A percentile compares a stretch with the other conserved stretches of the same genome.
Conservation (phyloP, 2,113 vertebrate genomes). For the Odontesthes bonariensis region DNA sequence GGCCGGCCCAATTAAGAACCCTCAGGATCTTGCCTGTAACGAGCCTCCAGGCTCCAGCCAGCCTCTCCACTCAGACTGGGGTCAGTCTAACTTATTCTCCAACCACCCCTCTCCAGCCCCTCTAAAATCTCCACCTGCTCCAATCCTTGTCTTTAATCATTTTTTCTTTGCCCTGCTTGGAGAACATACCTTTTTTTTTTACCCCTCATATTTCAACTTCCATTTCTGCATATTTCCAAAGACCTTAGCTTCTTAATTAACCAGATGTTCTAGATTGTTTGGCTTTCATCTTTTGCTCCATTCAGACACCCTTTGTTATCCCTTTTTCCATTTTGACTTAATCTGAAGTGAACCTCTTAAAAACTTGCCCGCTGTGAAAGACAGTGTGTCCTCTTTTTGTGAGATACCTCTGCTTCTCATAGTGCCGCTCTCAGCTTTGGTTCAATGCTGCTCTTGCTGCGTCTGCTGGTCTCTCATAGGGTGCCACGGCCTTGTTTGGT, state of each 20-base stretch:
- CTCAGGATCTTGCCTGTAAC: constrained; percentile 91
- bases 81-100: constrained; percentile 52
- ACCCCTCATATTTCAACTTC: not conserved
- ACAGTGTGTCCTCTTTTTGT: constrained; percentile 26
- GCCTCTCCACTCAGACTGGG: constrained; percentile 58
- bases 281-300: not conserved
- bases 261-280: not conserved
- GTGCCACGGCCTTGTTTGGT: constrained; percentile 49
- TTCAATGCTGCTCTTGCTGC: constrained; percentile 25
- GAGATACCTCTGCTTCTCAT: constrained; percentile 35
- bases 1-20: constrained; percentile 95
- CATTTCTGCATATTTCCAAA: not conserved
- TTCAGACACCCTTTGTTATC: not conserved
- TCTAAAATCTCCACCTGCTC: constrained; percentile 51
- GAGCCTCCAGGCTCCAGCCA: constrained; percentile 76
- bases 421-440: constrained; percentile 20
- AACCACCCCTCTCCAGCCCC: constrained; percentile 3
- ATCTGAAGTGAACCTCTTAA: constrained; percentile 32
- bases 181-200: not conserved
- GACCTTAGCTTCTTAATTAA: not conserved
- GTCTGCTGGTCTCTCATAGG: constrained; percentile 28
- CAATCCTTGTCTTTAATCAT: constrained; percentile 24
- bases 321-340: not conserved
- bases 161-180: constrained; percentile 12
- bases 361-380: constrained; percentile 3